A percentile compares a stretch with the other conserved stretches of the same genome.
Evolutionary conservation across 2,888 invertebrate species (phyloP).

Genomic region (Chydorus sphaericus): DNA sequence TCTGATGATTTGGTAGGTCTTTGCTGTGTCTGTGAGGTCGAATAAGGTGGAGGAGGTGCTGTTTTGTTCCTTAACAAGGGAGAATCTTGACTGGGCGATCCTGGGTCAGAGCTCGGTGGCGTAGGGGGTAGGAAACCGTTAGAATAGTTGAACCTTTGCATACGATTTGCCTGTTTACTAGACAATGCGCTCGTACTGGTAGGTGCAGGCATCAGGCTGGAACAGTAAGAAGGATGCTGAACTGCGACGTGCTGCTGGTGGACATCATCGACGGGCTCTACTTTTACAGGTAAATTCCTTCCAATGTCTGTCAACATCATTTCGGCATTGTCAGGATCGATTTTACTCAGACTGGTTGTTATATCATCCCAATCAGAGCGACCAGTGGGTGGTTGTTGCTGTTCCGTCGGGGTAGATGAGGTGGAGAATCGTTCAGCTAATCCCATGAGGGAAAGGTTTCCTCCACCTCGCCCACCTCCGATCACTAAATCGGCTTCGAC

Average conservation of each 20-base stretch:
- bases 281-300: not conserved
- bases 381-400: no score
- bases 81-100: conserved; percentile 25
- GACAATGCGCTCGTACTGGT: not conserved
- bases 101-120: conserved; percentile 76
- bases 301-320: conserved; percentile 39
- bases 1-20: no score
- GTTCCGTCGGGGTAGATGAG: no score
- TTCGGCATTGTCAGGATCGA: conserved; percentile 77
- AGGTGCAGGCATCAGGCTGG: conserved; percentile 3
- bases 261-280: not conserved
- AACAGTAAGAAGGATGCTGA: conserved; percentile 16
- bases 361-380: conserved; percentile 83
- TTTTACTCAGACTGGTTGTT: conserved; percentile 74
- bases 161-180: not conserved
- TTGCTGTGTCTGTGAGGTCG: no score
- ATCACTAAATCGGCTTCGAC: no score
- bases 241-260: conserved; percentile 17
- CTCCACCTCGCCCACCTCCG: not conserved
- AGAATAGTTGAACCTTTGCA: conserved; percentile 1
- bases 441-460: conserved; percentile 4
- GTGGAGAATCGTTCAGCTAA: not conserved
- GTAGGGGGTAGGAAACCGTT: conserved; percentile 45
- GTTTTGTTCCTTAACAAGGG: conserved; percentile 35
- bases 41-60: conserved; percentile 66